phyloP scores from a whole-genome alignment of 2,888 invertebrate genomes.

The Aethes cnicana region DNA sequence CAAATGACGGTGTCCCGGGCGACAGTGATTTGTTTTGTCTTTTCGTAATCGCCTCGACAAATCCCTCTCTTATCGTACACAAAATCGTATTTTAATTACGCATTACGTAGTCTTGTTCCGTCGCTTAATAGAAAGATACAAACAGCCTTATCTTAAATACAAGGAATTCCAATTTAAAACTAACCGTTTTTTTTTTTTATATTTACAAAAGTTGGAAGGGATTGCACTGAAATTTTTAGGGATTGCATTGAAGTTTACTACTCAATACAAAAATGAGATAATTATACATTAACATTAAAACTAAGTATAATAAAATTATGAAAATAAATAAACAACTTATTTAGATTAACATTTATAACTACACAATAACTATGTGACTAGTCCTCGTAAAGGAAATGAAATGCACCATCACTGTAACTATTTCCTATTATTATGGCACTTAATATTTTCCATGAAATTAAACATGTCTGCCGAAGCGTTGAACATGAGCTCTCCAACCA shows the following conservation, averaged over 20 bases:
- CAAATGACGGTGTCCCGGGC: too few species aligned
- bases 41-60: constrained; percentile 16
- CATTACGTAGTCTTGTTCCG: constrained; percentile 59
- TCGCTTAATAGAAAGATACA: constrained; percentile 48
- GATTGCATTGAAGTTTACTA: background rate
- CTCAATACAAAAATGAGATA: constrained; percentile 20
- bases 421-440: constrained; percentile 43
- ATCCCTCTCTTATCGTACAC: constrained; percentile 27
- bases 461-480: constrained; percentile 20
- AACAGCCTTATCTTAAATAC: constrained; percentile 56
- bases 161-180: constrained; percentile 4
- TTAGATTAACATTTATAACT: constrained; percentile 42
- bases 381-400: constrained; percentile 64
- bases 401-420: constrained; percentile 65
- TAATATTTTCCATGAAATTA: constrained; percentile 32
- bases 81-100: constrained; percentile 40
- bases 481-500: constrained; percentile 14
- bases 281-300: constrained; percentile 28
- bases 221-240: background rate
- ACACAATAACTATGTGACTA: constrained; percentile 63
- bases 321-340: constrained; percentile 46
- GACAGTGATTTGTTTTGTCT: constrained; percentile 10
- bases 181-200: constrained; percentile 20
- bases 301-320: constrained; percentile 38
- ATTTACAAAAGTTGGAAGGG: background rate